Base-by-base conservation (phyloP, 1,140 invertebrate species). In the Conus betulinus region DNA sequence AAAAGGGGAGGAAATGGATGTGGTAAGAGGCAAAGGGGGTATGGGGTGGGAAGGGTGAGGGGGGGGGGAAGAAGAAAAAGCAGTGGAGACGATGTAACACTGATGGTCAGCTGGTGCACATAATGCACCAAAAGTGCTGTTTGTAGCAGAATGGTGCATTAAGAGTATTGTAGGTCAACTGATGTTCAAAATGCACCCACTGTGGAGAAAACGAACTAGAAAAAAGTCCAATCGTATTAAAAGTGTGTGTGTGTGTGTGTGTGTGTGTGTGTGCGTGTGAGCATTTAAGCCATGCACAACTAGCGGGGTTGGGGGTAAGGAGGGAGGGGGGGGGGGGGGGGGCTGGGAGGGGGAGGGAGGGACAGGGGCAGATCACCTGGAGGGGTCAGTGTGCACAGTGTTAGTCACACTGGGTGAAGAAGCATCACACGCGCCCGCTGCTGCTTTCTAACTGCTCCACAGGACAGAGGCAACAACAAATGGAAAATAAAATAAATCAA, bases 381-480 rank as follows among this genome's bases (percentile, higher is more conserved):
- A 17, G 51, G 79, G 79, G 79, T 81, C 79, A 81, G 79, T 81
- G 79, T 53, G 79, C 79, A 81, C 51, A 81, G 15, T 52, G 79
- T 81, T 81, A 81, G 79, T 81, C 39, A 81, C 79, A 53, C 79
- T 53, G 51, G 79, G 39, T 25, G 79, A 81, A 71, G 67, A 71
- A 53, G 79, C 51, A 51, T 53, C 79, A 81, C 39, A 81, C 8
- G n/a, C 17, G 39, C 5, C 79, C 39, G 17, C 79, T 53, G 79
- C 79, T 55, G 39, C 17, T 17, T 81, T 55, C 79, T 81, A 81
- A 53, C 13, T 81, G 79, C 79, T 81, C 13, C 79, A 39, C 25
- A 78, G 7, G 39, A 39, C 8, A 78, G 25, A 53, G 51, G 5
- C 15, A 52, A 53, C 5, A 25, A 51, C 51, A 53, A 6, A 81